A percentile compares a stretch with the other conserved stretches of the same genome.
These are phyloP conservation scores for Lymantria dispar DNA, from an alignment of 2,888 invertebrate species.

Conservation along the genomic window DNA sequence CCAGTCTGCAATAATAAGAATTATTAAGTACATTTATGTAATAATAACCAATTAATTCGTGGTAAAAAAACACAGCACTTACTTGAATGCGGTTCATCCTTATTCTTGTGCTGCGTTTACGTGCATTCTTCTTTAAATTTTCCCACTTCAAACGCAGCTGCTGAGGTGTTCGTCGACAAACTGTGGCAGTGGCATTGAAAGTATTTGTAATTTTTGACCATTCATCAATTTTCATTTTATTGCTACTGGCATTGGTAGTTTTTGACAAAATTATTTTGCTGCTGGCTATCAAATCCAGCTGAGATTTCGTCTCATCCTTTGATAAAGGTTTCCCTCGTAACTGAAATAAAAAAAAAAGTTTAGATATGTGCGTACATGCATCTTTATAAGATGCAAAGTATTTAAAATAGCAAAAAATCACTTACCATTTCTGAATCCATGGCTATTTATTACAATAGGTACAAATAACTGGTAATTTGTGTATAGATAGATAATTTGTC, in stretches of 20 bases:
- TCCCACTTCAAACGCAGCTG: constrained; percentile 1
- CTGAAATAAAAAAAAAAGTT: not conserved
- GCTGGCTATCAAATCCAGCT: not conserved
- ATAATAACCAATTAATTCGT: not conserved
- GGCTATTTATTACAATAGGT: no score
- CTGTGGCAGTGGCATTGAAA: not conserved
- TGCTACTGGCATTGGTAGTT: not conserved
- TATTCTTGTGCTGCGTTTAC: not conserved
- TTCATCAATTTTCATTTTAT: not conserved
- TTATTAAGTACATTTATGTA: not conserved
- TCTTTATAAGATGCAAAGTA: no score
- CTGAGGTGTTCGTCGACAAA: not conserved
- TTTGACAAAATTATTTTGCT: not conserved
- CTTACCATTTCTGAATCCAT: no score
- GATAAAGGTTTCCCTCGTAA: not conserved
- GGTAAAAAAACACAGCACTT: not conserved
- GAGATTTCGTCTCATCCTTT: not conserved
- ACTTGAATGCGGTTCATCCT: not conserved
- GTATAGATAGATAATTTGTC: no score
- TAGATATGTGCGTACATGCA: no score
- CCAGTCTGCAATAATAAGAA: not conserved
- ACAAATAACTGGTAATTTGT: no score
- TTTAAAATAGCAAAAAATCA: no score
- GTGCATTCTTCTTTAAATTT: not conserved
- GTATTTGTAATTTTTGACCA: not conserved